Evolutionary conservation across 2,113 vertebrate species (phyloP).

Genomic region (Centropus unirufus): DNA sequence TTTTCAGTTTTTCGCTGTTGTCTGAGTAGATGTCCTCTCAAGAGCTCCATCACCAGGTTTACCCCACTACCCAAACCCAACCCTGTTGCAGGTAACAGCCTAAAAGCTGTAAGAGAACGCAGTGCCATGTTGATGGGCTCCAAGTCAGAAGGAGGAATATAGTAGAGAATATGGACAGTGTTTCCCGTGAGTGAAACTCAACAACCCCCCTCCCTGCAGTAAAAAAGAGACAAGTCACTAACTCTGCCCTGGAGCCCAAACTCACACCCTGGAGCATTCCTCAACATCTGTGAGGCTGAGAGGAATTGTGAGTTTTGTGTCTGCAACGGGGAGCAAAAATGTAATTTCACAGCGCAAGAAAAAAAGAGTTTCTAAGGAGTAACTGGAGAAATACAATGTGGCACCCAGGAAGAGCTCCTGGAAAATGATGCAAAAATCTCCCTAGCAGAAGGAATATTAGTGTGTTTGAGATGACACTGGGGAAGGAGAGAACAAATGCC

Average conservation of each 20-base stretch:
- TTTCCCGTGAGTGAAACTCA: neutral
- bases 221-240: neutral
- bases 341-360: neutral
- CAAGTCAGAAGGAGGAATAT: neutral
- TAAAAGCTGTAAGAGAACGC: neutral
- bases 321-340: neutral
- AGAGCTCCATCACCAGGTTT: neutral
- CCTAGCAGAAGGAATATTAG: too few relatives aligned
- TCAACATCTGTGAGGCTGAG: fast-evolving
- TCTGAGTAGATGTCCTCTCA: neutral
- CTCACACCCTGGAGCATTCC: neutral
- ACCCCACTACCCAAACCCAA: neutral
- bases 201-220: neutral
- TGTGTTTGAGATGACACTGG: neutral
- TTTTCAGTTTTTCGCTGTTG: neutral
- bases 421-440: neutral
- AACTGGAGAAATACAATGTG: neutral
- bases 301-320: too few relatives aligned
- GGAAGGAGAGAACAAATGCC: neutral
- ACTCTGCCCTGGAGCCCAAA: neutral
- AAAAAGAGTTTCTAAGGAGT: neutral
- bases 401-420: neutral
- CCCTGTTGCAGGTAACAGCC: neutral
- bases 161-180: neutral
- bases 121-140: fast-evolving